Evolutionary conservation across 2,113 vertebrate genomes (phyloP), one percentile per base, ranked within the genome.

Genomic region (Lucifuga dentata): DNA sequence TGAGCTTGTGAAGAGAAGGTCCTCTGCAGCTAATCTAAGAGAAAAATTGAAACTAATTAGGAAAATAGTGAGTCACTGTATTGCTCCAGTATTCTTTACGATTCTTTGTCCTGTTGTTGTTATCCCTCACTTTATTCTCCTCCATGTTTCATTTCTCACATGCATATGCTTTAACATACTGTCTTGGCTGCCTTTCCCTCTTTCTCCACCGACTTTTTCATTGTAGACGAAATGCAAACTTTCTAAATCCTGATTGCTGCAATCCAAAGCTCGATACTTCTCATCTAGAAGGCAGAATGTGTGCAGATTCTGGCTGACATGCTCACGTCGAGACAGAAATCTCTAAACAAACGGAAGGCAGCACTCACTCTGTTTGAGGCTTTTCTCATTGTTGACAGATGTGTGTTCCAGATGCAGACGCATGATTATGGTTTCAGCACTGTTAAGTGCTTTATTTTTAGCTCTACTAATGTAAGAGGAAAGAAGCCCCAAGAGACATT

Each of bases 171-270:
- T 24, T 2, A 20, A 3, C 15, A 21, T 10, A 32, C 55, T 26
- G n/a, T 58, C 20, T 24, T 51, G 17, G 29, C 23, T 20, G 23
- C 29, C 21, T 60, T 50, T 56, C 60, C 39, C 57, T 13, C 33
- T 10, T 24, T 9, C 8, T 35, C 45, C 23, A n/a, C n/a, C n/a
- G n/a, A 45, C 17, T 41, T 32, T 43, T 66, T 64, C 64, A 78
- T 68, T 40, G 67, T 69, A 77, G 48, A 62, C 70, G 59, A 67
- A 79, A 76, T 79, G 20, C 46, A 73, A 81, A 85, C 81, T 75
- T 83, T 48, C 29, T 59, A 70, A 80, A 61, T 81, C 72, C 62
- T 35, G 12, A 7, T 11, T 20, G 57, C 55, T 19, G 35, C 23
- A 0, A n/a, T 41, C 69, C 15, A 49, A 52, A 66, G 73, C 59